Evolutionary conservation across 2,888 invertebrate genomes (phyloP), one percentile per base, ranked within the genome.

Genomic region (Gymnoscelis rufifasciata): DNA sequence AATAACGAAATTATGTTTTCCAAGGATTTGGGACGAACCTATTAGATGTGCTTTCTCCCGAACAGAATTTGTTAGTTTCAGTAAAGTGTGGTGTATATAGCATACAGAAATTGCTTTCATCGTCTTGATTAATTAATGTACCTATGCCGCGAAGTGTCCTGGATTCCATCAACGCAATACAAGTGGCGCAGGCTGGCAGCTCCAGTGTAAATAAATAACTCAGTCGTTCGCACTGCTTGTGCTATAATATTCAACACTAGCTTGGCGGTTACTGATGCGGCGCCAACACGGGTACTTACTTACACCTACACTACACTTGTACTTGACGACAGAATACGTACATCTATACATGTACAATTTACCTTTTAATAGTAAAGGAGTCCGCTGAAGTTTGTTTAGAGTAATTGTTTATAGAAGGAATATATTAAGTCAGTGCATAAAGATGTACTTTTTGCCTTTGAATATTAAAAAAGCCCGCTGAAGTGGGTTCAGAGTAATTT

Each of bases 141-240:
- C 15, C n/a, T n/a, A n/a, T n/a, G 43, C 14, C 45, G 40, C 52
- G 12, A 19, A 43, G 38, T 39, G 43, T 39, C 44, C 41, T 54
- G 51, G 41, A 55, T 47, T 55, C 36, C 43, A 33, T 41, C 43
- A 45, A 41, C 31, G 37, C 41, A 41, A 47, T 40, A 29, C 40
- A 31, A 27, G 36, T 30, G 30, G 35, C 31, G 35, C 14, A 37
- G 42, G 43, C 39, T 38, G 36, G 38, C 26, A 33, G 14, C 38
- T 56, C 48, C 38, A 47, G 47, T 51, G 40, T 57, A 47, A 60
- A 64, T 63, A 62, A 59, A 66, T 62, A 44, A 66, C 62, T 59
- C 46, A 44, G 48, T 33, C 44, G 39, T 53, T 57, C 53, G 51
- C 57, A 54, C 51, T 45, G 60, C 52, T 50, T 49, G 42, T 42